Base-by-base conservation (phyloP, 2,888 invertebrate species). In the Cenopis cana region DNA sequence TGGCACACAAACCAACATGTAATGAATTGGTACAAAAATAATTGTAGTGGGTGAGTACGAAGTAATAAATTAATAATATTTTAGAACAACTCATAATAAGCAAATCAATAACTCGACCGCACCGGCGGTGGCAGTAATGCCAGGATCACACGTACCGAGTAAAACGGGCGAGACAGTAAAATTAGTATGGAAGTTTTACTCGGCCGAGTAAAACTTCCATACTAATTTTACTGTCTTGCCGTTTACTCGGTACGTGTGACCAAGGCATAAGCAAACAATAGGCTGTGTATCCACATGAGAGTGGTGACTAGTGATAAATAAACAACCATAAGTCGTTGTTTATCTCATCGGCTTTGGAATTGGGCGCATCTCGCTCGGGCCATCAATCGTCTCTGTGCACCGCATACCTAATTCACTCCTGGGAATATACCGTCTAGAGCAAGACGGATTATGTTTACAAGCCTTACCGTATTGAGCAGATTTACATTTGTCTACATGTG, bases 251-350 rank as follows among this genome's bases (percentile, higher is more conserved):
- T n/a, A n/a, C n/a, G n/a, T n/a, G n/a, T n/a, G n/a, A n/a, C n/a
- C n/a, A n/a, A n/a, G n/a, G n/a, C n/a, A n/a, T n/a, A n/a, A n/a
- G 74, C 78, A 75, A 76, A 80, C 78, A 79, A 79, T 79, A 75
- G 74, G 62, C 70, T 72, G 59, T 74, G 67, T 67, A 71, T 71
- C 71, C 67, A 71, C 71, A 71, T 49, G 55, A 66, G 71, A 71
- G 68, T 69, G 68, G 76, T 70, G 72, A 74, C 68, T 68, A 74
- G 74, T 76, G 77, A 79, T 76, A 81, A 78, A 81, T 80, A 81
- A 81, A 80, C 76, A 79, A 78, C 75, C 73, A 75, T 76, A 76
- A 77, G 76, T 78, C 74, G 77, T 78, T 78, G 78, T 78, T 79
- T 77, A 78, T 77, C 76, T 75, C 74, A 74, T 64, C 64, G 72